Base-by-base conservation (phyloP, 2,797 vertebrate genomes). In the Poeciliopsis gracilis region DNA sequence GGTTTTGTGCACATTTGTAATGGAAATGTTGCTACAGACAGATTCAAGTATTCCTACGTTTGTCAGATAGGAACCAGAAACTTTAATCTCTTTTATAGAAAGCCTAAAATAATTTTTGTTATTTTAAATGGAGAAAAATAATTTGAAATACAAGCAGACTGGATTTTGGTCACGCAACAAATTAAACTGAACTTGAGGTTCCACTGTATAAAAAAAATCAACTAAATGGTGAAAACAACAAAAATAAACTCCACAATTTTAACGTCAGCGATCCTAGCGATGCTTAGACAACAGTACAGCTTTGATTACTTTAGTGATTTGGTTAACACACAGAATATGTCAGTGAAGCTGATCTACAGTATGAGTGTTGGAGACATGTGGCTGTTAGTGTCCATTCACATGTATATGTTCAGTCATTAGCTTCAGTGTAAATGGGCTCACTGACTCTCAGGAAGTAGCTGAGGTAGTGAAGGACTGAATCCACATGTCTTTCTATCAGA, bases 401-500 rank as follows among this genome's bases (percentile, higher is more conserved):
- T 36, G 30, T 30, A 36, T 63, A 2, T 36, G 30, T 63, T 63
- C 59, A 36, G 33, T 36, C 28, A 61, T 33, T 33, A 61, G 59
- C 30, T 61, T 20, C 28, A 1, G 33, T 23, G 30, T 67, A 38
- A 66, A 66, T 41, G 8, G 63, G 20, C 10, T 67, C 30, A 33
- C 28, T 33, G n/a, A 16, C 18, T 63, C 59, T 63, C 15, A 36
- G 59, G 59, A 63, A 33, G 59, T 3, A 63, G 30, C 18, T 36
- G 55, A 91, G 82, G 80, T 86, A 90, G 81, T 73, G 84, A 90
- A 76, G 85, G 80, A 87, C 87, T 20, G 87, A 78, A 76, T 88
- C 88, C 91, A 91, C 92, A 90, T 91, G 92, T 88, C 80, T 81
- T 67, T 81, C 81, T 87, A 87, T 90, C 90, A 84, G 83, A 57